Percentiles rank a stretch among this genome's conserved stretches.
These are phyloP conservation scores for Anoplolepis gracilipes DNA, from an alignment of 1,140 invertebrate species.

Conservation along the genomic window DNA sequence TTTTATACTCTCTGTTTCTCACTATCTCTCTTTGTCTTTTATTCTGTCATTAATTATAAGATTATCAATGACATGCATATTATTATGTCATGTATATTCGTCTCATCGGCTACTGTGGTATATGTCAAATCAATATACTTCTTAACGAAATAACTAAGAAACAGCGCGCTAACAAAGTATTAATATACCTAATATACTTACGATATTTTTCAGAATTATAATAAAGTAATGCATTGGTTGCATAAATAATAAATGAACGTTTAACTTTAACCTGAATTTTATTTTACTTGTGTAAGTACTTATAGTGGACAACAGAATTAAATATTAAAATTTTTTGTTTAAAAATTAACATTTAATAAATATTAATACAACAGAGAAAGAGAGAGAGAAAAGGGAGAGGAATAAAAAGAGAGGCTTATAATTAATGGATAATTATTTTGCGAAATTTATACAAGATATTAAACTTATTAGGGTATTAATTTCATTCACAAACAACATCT, in stretches of 20 bases:
- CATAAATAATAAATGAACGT: neutral
- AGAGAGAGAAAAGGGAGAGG: too few species aligned
- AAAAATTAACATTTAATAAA: neutral
- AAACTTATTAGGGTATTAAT: neutral
- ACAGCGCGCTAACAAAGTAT: neutral
- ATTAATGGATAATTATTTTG: constrained; percentile 17
- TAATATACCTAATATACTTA: neutral
- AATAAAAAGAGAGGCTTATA: neutral
- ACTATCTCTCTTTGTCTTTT: neutral
- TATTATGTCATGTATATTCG: neutral
- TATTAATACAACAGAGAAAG: neutral
- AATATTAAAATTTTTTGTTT: neutral
- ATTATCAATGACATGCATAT: neutral
- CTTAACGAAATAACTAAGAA: neutral
- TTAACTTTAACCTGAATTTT: neutral
- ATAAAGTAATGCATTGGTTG: neutral
- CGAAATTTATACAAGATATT: neutral
- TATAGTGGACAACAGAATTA: neutral
- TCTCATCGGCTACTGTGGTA: neutral
- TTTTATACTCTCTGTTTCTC: neutral
- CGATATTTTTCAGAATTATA: neutral
- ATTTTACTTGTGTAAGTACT: neutral
- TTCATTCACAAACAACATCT: neutral
- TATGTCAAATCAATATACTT: neutral
- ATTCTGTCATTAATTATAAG: neutral